Evolutionary conservation across 53 echinoderm and acorn worm species (phyloP).

Genomic region (Crossaster papposus): DNA sequence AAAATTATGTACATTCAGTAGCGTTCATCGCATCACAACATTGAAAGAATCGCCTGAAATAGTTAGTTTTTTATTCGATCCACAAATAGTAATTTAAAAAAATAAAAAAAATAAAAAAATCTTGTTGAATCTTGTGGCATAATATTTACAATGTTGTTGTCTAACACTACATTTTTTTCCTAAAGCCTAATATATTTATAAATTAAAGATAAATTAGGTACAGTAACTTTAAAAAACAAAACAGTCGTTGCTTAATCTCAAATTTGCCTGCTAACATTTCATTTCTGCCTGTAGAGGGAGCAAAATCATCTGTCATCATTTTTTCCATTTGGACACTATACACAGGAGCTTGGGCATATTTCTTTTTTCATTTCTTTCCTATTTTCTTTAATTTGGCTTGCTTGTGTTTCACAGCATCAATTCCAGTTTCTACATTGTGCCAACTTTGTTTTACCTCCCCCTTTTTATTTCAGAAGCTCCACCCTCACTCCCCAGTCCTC

Average conservation of each 20-base stretch:
- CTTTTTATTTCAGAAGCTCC: constrained; percentile 55
- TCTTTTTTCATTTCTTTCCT: background rate
- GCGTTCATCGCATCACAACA: no score
- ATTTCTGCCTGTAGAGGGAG: background rate
- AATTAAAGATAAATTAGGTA: background rate
- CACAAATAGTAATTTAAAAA: no score
- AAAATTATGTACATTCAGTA: no score
- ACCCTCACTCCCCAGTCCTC: constrained; percentile 65
- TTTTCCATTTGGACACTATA: background rate
- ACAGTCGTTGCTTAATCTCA: background rate
- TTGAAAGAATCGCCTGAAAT: no score
- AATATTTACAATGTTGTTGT: no score
- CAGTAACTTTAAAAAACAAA: background rate
- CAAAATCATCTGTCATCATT: background rate
- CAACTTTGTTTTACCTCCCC: constrained; percentile 43
- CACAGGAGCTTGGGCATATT: background rate
- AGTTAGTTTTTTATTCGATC: no score
- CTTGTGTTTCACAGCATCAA: background rate
- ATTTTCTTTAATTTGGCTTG: background rate
- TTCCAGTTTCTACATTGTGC: background rate
- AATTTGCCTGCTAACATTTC: background rate
- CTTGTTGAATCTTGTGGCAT: no score
- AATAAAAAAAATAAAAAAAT: no score
- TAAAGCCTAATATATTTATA: background rate
- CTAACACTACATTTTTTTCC: no score